These are phyloP conservation scores for Monopis laevigella DNA, from an alignment of 2,888 invertebrate species.

Conservation along the genomic window DNA sequence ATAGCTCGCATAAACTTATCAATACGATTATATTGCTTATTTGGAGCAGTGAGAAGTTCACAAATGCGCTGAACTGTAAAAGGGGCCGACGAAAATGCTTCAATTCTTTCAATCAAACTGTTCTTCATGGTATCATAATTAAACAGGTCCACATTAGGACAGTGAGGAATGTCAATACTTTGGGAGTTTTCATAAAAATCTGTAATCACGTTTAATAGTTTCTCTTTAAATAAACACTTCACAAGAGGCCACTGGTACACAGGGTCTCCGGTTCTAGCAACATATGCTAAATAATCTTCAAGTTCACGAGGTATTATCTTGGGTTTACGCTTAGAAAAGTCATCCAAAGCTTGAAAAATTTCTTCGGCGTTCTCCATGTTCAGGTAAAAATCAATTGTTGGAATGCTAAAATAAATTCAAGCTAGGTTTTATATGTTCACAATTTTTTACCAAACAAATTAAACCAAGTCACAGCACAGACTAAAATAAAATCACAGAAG, in stretches of 20 bases:
- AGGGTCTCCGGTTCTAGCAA: conserved; percentile 94
- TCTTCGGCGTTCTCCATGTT: conserved; percentile 87
- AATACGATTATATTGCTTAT: conserved; percentile 93
- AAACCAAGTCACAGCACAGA: too few relatives aligned
- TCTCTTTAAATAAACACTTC: conserved; percentile 88
- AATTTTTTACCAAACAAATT: too few relatives aligned
- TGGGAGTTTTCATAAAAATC: conserved; percentile 87
- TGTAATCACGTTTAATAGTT: conserved; percentile 85
- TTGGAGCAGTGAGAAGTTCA: conserved; percentile 90
- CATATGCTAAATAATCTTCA: conserved; percentile 88
- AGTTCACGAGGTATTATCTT: conserved; percentile 88
- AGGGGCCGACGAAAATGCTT: conserved; percentile 88
- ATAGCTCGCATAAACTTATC: conserved; percentile 98
- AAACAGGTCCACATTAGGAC: conserved; percentile 91
- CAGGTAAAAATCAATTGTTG: too few relatives aligned
- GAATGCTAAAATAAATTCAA: too few relatives aligned
- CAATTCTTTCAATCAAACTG: conserved; percentile 81
- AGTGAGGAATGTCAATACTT: conserved; percentile 80
- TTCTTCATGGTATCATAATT: conserved; percentile 90
- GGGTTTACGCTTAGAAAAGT: conserved; percentile 78
- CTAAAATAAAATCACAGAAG: too few relatives aligned
- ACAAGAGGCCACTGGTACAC: conserved; percentile 92
- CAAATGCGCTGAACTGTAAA: conserved; percentile 97
- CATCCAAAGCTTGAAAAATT: conserved; percentile 83
- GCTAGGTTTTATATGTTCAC: too few relatives aligned